Evolutionary conservation across 2,113 vertebrate genomes (phyloP), one percentile per base, ranked within the genome.

Genomic region (Enhydra lutris): DNA sequence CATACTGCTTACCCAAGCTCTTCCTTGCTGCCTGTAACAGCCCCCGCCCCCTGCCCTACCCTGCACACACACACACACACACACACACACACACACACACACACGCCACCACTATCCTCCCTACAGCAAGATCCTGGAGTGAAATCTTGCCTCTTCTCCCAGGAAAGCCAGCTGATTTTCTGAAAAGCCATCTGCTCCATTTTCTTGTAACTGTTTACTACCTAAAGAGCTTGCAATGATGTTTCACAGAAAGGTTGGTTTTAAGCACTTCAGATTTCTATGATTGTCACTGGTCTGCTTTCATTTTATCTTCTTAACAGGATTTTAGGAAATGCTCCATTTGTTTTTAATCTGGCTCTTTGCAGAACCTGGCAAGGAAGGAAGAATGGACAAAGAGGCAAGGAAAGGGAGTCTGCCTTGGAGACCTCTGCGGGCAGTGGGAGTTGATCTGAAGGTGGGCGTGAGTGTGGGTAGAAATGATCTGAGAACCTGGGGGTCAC

Each of bases 391-490:
- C 26, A 69, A 76, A 63, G 3, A 8, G 9, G 1, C 2, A 13
- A 31, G 18, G 11, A 55, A 61, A 52, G 8, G 17, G 12, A 11
- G 13, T 57, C 34, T 52, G 12, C 45, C 57, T 39, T 14, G 34
- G 17, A 34, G 26, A 57, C 1, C 11, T 4, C 12, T 8, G 31
- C 7, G 29, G 18, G 61, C 12, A 12, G 10, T 2, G 18, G 31
- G 31, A 15, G 34, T 17, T 39, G 85, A 50, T 50, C 63, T 42
- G 14, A 7, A 45, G 63, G 14, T 10, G 5, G 29, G 15, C 0
- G 0, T 0, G 4, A n/a, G 47, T 4, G 1, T 2, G 13, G 23
- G 9, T 20, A 26, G 47, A 15, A 79, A 23, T 0, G 14, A 15
- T 47, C 14, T 4, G 1, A 36, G 31, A 31, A 14, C 3, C 7